Evolutionary conservation across 37 sponge, comb jelly and placozoan genomes (phyloP).

Genomic region (Ephydatia muelleri): DNA sequence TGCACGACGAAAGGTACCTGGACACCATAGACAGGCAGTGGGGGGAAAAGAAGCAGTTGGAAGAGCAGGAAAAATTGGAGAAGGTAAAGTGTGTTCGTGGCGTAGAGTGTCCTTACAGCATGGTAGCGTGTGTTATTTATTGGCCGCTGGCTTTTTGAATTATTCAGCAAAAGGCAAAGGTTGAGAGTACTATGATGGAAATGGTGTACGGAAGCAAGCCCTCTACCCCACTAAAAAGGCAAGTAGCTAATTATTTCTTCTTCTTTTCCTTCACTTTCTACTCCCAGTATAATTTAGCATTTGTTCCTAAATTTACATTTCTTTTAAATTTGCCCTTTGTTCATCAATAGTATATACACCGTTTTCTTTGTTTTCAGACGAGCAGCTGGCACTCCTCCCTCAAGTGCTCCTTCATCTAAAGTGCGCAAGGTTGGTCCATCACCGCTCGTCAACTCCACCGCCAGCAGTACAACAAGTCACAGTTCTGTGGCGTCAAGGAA

Average conservation of each 20-base stretch:
- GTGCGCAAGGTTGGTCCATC: conserved; percentile 36
- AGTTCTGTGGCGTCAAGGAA: neutral
- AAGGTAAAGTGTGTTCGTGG: conserved; percentile 29
- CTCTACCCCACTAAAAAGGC: conserved; percentile 57
- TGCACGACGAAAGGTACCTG: conserved; percentile 62
- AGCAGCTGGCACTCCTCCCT: conserved; percentile 17
- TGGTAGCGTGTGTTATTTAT: no score
- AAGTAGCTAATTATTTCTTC: no score
- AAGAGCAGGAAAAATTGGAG: conserved; percentile 56
- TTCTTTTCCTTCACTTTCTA: neutral
- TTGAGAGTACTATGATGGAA: conserved; percentile 54
- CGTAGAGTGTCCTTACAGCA: neutral
- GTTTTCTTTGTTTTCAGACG: conserved; percentile 9
- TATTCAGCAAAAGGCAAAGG: conserved; percentile 63
- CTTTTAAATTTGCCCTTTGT: no score
- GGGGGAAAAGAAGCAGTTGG: conserved; percentile 34
- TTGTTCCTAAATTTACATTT: no score
- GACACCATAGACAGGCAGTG: conserved; percentile 67
- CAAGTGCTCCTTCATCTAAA: conserved; percentile 19
- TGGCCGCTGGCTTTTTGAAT: no score
- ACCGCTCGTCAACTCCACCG: conserved; percentile 33
- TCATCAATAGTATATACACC: neutral
- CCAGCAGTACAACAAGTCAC: conserved; percentile 3
- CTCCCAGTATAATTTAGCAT: no score
- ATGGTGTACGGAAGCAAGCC: conserved; percentile 78